A percentile compares a stretch with the other conserved stretches of the same genome.
phyloP scores from a whole-genome alignment of 1,140 invertebrate species.

The Bombyx mori region ASM3026992v2 NC_085107.1:12241001-12241500 shows the following conservation, averaged over 20 bases:
- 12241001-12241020: constrained; percentile 62
- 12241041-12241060: constrained; percentile 45
- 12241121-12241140: constrained; percentile 51
- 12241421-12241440: constrained; percentile 20
- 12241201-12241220: too few relatives aligned
- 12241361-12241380: too few relatives aligned
- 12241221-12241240: too few relatives aligned
- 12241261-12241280: too few relatives aligned
- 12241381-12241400: constrained; percentile 19
- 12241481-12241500: constrained; percentile 17
- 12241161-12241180: too few relatives aligned
- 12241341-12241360: too few relatives aligned
- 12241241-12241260: too few relatives aligned
- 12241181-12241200: too few relatives aligned
- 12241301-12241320: too few relatives aligned
- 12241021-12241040: constrained; percentile 63
- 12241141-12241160: constrained; percentile 28
- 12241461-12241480: constrained; percentile 14
- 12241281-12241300: too few relatives aligned
- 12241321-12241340: too few relatives aligned
- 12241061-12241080: constrained; percentile 66
- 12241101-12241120: constrained; percentile 55
- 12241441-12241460: constrained; percentile 25
- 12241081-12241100: constrained; percentile 46
- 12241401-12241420: constrained; percentile 21